phyloP scores from a whole-genome alignment of 1,140 invertebrate genomes.

The Danaus melanippus region DNA sequence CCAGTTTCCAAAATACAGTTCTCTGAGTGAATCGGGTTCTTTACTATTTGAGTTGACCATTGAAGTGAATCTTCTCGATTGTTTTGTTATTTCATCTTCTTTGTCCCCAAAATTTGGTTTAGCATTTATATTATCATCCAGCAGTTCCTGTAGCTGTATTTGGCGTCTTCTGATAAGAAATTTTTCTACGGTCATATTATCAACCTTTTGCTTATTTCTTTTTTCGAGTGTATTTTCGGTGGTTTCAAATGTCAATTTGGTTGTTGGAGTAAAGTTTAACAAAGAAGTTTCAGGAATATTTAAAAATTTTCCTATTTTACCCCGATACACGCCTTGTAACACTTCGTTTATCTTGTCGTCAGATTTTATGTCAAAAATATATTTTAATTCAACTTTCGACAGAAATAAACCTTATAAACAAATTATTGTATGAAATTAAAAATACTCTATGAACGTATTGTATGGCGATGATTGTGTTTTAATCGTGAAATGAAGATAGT shows the following conservation, averaged over 20 bases:
- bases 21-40: slow-evolving; percentile 7
- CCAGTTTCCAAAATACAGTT: slow-evolving; percentile 8
- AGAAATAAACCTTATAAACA: no score
- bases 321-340: slow-evolving; percentile 14
- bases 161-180: slow-evolving; percentile 16
- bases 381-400: not conserved
- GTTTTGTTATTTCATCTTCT: slow-evolving; percentile 17
- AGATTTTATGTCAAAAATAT: slow-evolving; percentile 19
- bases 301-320: slow-evolving; percentile 5
- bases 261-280: no score
- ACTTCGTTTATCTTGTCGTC: slow-evolving; percentile 21
- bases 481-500: no score
- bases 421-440: no score
- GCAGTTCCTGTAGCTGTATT: slow-evolving; percentile 15
- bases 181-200: slow-evolving; percentile 14
- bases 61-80: slow-evolving; percentile 25
- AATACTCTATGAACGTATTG: no score
- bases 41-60: slow-evolving; percentile 9
- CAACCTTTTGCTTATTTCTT: slow-evolving; percentile 9
- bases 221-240: not conserved
- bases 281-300: slow-evolving; percentile 5
- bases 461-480: no score
- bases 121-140: slow-evolving; percentile 11
- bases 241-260: not conserved
- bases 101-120: slow-evolving; percentile 21